Conservation (phyloP, 2,113 vertebrate species). For the Ptilorrhoa leucosticta region DNA sequence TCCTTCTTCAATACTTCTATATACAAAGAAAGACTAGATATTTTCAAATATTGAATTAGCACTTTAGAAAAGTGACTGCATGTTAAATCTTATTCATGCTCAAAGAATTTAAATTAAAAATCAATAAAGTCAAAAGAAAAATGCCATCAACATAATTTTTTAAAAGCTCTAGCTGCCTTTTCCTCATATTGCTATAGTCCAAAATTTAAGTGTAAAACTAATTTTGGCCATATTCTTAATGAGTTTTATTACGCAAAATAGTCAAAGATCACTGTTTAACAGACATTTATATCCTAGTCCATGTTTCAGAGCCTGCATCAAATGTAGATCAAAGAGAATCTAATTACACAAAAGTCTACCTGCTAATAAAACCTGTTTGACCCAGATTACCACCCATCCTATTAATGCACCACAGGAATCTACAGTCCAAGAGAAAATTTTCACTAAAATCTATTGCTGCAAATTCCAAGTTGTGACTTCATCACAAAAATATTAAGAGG, state of each 20-base stretch:
- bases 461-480: background rate
- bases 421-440: background rate
- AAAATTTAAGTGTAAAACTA: background rate
- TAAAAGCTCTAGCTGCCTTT: background rate
- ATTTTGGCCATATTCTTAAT: background rate
- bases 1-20: constrained; percentile 23
- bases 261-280: background rate
- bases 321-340: background rate
- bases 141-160: background rate
- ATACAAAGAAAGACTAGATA: constrained; percentile 52
- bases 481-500: background rate
- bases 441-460: background rate
- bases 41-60: constrained; percentile 37
- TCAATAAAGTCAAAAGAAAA: background rate
- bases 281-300: background rate
- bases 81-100: background rate
- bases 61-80: background rate
- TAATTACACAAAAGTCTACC: background rate
- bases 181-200: background rate
- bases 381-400: background rate
- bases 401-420: background rate
- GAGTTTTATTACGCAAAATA: background rate
- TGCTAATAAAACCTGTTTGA: background rate
- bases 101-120: background rate
- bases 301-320: background rate